These are phyloP conservation scores for Nephrotoma flavescens DNA, from an alignment of 2,888 invertebrate genomes.

Conservation along the genomic window DNA sequence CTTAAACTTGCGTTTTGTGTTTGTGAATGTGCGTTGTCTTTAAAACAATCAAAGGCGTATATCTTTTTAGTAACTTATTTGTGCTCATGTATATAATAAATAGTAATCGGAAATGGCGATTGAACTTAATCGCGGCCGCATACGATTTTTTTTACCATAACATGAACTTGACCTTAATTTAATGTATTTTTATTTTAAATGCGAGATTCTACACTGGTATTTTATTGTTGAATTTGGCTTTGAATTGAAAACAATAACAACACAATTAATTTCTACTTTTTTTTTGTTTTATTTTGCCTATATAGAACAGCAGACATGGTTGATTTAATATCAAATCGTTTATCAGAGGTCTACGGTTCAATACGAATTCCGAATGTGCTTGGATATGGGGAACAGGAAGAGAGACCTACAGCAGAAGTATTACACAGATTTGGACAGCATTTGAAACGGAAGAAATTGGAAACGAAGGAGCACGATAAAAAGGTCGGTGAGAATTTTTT, in stretches of 20 bases:
- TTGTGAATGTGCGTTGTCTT: neutral
- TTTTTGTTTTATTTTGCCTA: neutral
- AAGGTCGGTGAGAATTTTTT: neutral
- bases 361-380: conserved; percentile 8
- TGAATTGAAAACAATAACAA: neutral
- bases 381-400: conserved; percentile 4
- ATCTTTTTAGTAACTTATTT: neutral
- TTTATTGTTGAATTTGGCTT: neutral
- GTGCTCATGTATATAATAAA: neutral
- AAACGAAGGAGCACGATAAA: neutral
- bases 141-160: neutral
- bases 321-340: conserved; percentile 38
- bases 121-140: neutral
- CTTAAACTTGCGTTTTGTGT: neutral
- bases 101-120: neutral
- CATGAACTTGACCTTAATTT: neutral
- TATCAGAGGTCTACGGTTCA: conserved; percentile 22
- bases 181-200: neutral
- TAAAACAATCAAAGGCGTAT: neutral
- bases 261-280: neutral
- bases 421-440: conserved; percentile 7
- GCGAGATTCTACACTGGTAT: neutral
- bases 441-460: neutral
- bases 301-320: conserved; percentile 36
- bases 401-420: conserved; percentile 3